Percentiles rank a stretch among this genome's conserved stretches.
Evolutionary conservation across 2,888 invertebrate genomes (phyloP).

Genomic region (Thymelicus sylvestris): DNA sequence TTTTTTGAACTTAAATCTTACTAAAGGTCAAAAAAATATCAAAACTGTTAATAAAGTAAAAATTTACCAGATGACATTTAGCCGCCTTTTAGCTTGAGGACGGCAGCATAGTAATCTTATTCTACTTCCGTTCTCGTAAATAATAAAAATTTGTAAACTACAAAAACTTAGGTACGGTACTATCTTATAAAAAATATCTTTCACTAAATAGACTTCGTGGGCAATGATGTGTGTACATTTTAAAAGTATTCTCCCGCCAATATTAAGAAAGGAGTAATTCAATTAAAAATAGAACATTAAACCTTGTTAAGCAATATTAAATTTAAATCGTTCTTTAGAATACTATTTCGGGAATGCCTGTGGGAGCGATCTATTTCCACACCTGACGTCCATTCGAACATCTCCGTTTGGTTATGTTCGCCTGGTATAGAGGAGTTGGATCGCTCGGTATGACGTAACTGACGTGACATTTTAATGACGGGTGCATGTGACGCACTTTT

Average conservation of each 20-base stretch:
- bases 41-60: too few relatives aligned
- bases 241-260: not conserved
- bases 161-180: too few relatives aligned
- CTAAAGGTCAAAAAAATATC: too few relatives aligned
- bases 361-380: conserved; percentile 76
- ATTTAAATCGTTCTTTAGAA: conserved; percentile 38
- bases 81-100: too few relatives aligned
- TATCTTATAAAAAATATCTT: too few relatives aligned
- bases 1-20: too few relatives aligned
- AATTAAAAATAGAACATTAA: conserved; percentile 26
- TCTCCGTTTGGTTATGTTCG: conserved; percentile 53
- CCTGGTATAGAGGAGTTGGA: conserved; percentile 64
- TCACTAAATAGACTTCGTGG: too few relatives aligned
- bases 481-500: not conserved
- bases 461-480: conserved; percentile 24
- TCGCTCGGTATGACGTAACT: conserved; percentile 44
- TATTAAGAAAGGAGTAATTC: not conserved
- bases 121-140: too few relatives aligned
- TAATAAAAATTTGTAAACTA: too few relatives aligned
- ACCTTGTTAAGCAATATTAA: conserved; percentile 25
- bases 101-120: too few relatives aligned
- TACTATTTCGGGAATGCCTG: conserved; percentile 66
- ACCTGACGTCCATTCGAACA: conserved; percentile 54
- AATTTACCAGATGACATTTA: too few relatives aligned
- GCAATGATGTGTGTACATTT: too few relatives aligned